A percentile compares a stretch with the other conserved stretches of the same genome.
Evolutionary conservation across 2,888 invertebrate genomes (phyloP).

Genomic region (Tuta absoluta): DNA sequence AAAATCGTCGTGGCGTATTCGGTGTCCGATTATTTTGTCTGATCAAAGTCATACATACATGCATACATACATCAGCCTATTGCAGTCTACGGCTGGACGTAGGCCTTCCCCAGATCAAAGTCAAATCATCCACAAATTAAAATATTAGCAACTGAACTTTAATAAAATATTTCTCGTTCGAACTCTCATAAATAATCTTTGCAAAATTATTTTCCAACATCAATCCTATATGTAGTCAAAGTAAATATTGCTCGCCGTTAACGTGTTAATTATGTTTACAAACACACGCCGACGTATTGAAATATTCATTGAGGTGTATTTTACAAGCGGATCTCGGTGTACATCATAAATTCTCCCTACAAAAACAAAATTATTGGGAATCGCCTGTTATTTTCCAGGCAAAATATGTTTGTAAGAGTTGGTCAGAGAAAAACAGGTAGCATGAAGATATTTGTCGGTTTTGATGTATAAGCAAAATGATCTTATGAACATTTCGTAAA

Average conservation of each 20-base stretch:
- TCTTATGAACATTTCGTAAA: constrained; percentile 2
- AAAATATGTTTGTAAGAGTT: neutral
- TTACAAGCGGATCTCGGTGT: neutral
- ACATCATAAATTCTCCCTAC: neutral
- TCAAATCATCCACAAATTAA: too few species aligned
- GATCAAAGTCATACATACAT: too few species aligned
- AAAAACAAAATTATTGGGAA: neutral
- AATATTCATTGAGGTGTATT: neutral
- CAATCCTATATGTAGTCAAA: neutral
- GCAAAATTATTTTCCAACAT: neutral
- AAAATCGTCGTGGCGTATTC: too few species aligned
- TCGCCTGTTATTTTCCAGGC: neutral
- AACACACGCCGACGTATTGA: neutral
- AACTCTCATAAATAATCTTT: too few species aligned
- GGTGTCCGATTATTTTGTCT: too few species aligned
- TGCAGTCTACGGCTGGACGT: too few species aligned
- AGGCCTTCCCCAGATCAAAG: too few species aligned
- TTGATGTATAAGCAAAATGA: neutral
- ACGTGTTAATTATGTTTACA: neutral
- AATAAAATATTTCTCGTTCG: too few species aligned
- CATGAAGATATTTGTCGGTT: too few species aligned
- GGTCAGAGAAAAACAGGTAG: neutral
- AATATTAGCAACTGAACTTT: too few species aligned
- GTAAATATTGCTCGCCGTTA: neutral
- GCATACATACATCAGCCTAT: too few species aligned